A percentile compares a stretch with the other conserved stretches of the same genome.
phyloP scores from a whole-genome alignment of 2,888 invertebrate genomes.

The Lepetodrilus schrolli region DNA sequence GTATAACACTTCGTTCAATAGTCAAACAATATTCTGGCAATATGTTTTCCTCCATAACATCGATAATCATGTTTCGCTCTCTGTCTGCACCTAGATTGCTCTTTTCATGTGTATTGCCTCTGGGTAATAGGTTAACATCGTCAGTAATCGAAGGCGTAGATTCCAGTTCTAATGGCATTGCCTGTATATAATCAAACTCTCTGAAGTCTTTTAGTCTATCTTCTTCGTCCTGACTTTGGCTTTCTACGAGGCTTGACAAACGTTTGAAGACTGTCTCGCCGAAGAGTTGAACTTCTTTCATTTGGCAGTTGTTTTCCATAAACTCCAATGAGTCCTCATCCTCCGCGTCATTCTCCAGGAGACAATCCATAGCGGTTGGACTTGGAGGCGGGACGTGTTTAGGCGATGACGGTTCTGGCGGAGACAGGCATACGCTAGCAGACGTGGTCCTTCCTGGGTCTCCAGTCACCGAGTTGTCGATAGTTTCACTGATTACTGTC shows the following conservation, averaged over 20 bases:
- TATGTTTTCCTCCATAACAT: not conserved
- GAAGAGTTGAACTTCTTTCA: constrained; percentile 46
- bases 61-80: not conserved
- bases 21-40: not conserved
- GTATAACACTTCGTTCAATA: not conserved
- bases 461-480: not conserved
- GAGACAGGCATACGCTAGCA: not conserved
- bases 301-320: constrained; percentile 34
- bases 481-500: not conserved
- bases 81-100: not conserved
- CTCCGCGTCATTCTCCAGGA: constrained; percentile 42
- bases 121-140: not conserved
- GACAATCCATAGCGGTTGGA: constrained; percentile 51
- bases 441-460: not conserved
- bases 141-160: not conserved
- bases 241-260: constrained; percentile 58
- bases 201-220: constrained; percentile 1
- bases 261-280: constrained; percentile 59
- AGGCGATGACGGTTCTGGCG: not conserved
- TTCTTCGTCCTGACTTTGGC: constrained; percentile 35
- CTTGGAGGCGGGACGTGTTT: constrained; percentile 59
- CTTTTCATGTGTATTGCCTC: too few relatives aligned
- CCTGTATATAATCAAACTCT: too few relatives aligned
- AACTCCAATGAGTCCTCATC: constrained; percentile 43
- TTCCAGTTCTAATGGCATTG: not conserved